A percentile compares a stretch with the other conserved stretches of the same genome.
Evolutionary conservation across 2,113 vertebrate genomes (phyloP).

Genomic region (Pseudopodoces humilis): DNA sequence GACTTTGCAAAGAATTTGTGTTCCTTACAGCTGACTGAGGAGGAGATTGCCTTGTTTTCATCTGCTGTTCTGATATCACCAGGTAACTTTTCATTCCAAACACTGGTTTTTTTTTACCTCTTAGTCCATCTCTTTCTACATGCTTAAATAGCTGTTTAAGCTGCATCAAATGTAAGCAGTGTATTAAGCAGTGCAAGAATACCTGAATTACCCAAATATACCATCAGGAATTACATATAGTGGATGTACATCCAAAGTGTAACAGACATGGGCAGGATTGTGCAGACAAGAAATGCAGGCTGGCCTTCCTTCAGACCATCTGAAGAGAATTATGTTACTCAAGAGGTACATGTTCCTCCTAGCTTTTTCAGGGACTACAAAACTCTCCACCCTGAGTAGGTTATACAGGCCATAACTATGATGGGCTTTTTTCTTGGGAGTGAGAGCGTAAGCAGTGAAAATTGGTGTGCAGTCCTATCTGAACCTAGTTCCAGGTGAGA

Average conservation of each 20-base stretch:
- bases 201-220: not conserved
- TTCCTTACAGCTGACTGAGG: slow-evolving; percentile 95
- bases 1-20: slow-evolving; percentile 98
- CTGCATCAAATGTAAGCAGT: not conserved
- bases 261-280: not conserved
- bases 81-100: slow-evolving; percentile 76
- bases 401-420: not conserved
- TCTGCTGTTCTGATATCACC: slow-evolving; percentile 98
- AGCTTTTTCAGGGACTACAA: not conserved
- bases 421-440: not conserved
- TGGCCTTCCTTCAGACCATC: rapidly evolving
- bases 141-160: not conserved
- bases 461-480: not conserved
- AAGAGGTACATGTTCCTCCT: not conserved
- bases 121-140: not conserved
- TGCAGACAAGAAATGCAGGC: not conserved
- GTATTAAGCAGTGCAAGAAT: not conserved
- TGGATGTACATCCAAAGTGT: not conserved
- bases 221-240: not conserved
- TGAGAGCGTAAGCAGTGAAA: not conserved
- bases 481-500: not conserved
- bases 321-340: not conserved
- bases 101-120: not conserved
- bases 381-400: not conserved
- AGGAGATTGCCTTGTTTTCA: slow-evolving; percentile 98